A percentile compares a stretch with the other conserved stretches of the same genome.
Evolutionary conservation across 2,797 vertebrate species (phyloP).

Genomic region (Meda fulgida): DNA sequence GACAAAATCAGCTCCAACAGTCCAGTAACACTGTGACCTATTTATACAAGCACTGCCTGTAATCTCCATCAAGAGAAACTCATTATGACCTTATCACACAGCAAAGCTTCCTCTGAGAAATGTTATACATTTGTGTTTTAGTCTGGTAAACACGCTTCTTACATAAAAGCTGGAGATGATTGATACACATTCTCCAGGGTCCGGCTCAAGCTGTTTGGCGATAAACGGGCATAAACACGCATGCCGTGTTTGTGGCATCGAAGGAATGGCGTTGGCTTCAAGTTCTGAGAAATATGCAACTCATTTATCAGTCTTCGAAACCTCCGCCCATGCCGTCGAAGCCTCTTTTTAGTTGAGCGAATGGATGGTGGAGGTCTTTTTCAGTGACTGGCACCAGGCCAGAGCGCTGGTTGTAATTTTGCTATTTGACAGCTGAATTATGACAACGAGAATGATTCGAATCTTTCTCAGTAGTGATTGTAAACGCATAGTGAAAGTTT

Average conservation of each 20-base stretch:
- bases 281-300: conserved; percentile 15
- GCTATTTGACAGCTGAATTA: conserved; percentile 21
- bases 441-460: not conserved
- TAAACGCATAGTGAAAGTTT: conserved; percentile 3
- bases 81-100: conserved; percentile 32
- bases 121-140: conserved; percentile 31
- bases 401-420: conserved; percentile 26
- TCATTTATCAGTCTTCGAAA: conserved; percentile 1
- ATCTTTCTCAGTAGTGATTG: not conserved
- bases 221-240: conserved; percentile 19
- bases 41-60: conserved; percentile 34
- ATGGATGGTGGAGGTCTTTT: not conserved
- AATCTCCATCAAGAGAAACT: conserved; percentile 37
- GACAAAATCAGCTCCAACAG: conserved; percentile 22
- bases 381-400: not conserved
- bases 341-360: not conserved
- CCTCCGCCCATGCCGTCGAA: not conserved
- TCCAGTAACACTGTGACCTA: conserved; percentile 50
- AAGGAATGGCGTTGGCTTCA: conserved; percentile 24
- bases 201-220: conserved; percentile 1
- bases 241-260: conserved; percentile 6
- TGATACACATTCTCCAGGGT: not conserved
- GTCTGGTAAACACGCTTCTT: conserved; percentile 13
- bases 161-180: conserved; percentile 29
- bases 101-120: conserved; percentile 8